phyloP scores from a whole-genome alignment of 2,797 vertebrate species.

The Orestias chungarensis region DNA sequence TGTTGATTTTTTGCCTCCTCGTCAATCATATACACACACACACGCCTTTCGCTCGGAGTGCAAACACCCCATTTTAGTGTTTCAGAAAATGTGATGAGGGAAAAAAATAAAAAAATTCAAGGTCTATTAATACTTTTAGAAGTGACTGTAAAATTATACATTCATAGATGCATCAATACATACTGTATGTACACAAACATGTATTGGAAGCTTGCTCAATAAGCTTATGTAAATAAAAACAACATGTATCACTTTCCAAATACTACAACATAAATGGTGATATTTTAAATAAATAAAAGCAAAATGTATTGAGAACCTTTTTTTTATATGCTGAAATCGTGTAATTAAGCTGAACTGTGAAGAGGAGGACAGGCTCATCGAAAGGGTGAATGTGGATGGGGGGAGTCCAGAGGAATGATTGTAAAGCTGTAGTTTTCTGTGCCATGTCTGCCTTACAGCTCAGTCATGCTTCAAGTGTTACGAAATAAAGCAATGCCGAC shows the following conservation, averaged over 20 bases:
- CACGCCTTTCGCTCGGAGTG: not conserved
- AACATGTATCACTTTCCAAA: slow-evolving; percentile 80
- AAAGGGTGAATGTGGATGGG: slow-evolving; percentile 33
- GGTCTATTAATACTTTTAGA: slow-evolving; percentile 8
- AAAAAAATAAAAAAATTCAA: not conserved
- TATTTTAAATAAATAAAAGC: slow-evolving; percentile 79
- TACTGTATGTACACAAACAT: slow-evolving; percentile 63
- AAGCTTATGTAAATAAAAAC: slow-evolving; percentile 85
- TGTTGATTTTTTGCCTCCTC: not conserved
- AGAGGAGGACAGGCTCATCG: slow-evolving; percentile 69
- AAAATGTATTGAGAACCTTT: slow-evolving; percentile 62
- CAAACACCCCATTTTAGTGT: not conserved
- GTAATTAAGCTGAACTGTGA: slow-evolving; percentile 82
- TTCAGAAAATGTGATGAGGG: not conserved
- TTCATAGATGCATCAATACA: slow-evolving; percentile 56
- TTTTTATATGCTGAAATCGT: slow-evolving; percentile 74
- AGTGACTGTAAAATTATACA: slow-evolving; percentile 40
- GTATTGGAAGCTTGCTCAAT: slow-evolving; percentile 79
- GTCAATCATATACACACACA: not conserved
- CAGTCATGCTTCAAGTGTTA: slow-evolving; percentile 82
- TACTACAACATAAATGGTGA: slow-evolving; percentile 80
- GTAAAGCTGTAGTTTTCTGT: slow-evolving; percentile 77
- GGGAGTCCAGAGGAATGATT: slow-evolving; percentile 58
- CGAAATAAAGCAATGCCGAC: slow-evolving; percentile 71
- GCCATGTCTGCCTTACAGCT: slow-evolving; percentile 78